Percentiles rank a stretch among this genome's conserved stretches.
These are phyloP conservation scores for Pseudomyrmex concolor DNA, from an alignment of 1,140 invertebrate genomes.

Conservation along the genomic window DNA sequence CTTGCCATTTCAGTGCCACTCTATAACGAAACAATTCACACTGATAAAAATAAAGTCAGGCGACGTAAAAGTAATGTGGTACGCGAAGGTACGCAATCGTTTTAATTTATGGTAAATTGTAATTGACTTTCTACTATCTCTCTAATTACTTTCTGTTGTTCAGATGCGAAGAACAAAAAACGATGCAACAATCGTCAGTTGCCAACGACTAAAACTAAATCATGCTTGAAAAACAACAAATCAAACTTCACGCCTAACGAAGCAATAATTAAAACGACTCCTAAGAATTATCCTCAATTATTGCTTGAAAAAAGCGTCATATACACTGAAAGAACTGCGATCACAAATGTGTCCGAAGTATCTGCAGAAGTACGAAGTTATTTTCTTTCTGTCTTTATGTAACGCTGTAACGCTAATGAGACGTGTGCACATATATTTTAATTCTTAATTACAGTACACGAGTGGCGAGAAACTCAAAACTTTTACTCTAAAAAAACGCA, in stretches of 20 bases:
- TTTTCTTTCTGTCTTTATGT: constrained; percentile 11
- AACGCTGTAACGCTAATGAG: constrained; percentile 11
- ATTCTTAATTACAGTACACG: constrained; percentile 38
- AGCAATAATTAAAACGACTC: not conserved
- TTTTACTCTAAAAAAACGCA: constrained; percentile 73
- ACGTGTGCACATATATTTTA: not conserved
- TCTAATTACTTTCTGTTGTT: not conserved
- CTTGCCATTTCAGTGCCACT: constrained; percentile 13
- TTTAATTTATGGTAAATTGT: not conserved
- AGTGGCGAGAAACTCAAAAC: not conserved
- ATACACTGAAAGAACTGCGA: not conserved
- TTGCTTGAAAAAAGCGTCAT: constrained; percentile 18
- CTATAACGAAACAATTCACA: constrained; percentile 20
- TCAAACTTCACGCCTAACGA: not conserved
- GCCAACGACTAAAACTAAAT: not conserved
- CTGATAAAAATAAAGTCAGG: constrained; percentile 14
- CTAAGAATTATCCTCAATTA: constrained; percentile 31
- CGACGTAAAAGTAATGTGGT: not conserved
- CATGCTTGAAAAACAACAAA: not conserved
- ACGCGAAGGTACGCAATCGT: not conserved
- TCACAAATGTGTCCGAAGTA: not conserved
- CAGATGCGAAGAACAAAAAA: constrained; percentile 1
- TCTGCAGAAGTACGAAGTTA: constrained; percentile 24
- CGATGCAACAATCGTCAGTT: not conserved
- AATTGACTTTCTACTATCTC: not conserved